These are phyloP conservation scores for Stenodera caucasica DNA, from an alignment of 2,888 invertebrate genomes.

Conservation along the genomic window DNA sequence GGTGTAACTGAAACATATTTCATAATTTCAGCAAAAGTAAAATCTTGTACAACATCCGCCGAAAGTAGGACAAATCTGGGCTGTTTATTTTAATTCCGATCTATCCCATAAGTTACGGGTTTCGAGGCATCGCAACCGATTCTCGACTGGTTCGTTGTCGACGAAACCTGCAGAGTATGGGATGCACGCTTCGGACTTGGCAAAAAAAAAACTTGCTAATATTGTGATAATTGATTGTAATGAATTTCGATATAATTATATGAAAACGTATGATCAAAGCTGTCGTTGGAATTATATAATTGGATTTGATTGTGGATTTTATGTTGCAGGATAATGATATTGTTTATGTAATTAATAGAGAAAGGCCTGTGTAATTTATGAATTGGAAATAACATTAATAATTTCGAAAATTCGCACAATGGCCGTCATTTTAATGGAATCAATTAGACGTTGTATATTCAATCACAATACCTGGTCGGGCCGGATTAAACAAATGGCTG, in stretches of 20 bases:
- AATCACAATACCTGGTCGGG: slow-evolving; percentile 31
- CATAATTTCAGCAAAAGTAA: too few relatives aligned
- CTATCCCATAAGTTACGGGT: slow-evolving; percentile 78
- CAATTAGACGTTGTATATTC: slow-evolving; percentile 32
- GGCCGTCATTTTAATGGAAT: slow-evolving; percentile 27
- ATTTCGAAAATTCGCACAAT: slow-evolving; percentile 22
- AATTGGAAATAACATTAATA: slow-evolving; percentile 17
- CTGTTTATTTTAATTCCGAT: not conserved
- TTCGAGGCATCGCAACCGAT: slow-evolving; percentile 83
- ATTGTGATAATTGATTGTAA: too few relatives aligned
- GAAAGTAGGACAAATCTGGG: too few relatives aligned
- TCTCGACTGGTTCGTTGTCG: slow-evolving; percentile 86
- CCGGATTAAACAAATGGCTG: slow-evolving; percentile 31
- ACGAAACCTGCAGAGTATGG: slow-evolving; percentile 94
- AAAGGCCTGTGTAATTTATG: not conserved
- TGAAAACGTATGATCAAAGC: too few relatives aligned
- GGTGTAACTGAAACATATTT: too few relatives aligned
- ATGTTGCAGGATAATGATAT: too few relatives aligned
- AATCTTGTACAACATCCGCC: too few relatives aligned
- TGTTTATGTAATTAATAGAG: too few relatives aligned
- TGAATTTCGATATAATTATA: too few relatives aligned
- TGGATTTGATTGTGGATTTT: too few relatives aligned
- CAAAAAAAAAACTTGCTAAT: too few relatives aligned
- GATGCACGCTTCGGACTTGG: slow-evolving; percentile 48
- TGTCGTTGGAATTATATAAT: too few relatives aligned